phyloP scores from a whole-genome alignment of 1,140 invertebrate species.

The Monomorium pharaonis region DNA sequence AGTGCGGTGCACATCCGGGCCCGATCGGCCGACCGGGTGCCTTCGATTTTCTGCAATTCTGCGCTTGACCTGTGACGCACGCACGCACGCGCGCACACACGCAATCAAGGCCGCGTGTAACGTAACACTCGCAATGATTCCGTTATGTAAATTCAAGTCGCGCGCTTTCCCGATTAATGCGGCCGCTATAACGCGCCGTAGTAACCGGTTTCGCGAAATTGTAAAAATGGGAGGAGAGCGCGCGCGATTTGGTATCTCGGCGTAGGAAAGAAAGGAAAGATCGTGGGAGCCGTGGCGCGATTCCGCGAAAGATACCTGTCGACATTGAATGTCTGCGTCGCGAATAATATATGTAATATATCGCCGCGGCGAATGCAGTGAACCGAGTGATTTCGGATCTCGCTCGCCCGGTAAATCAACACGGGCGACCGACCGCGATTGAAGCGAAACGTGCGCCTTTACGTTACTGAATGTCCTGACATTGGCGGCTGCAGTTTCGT shows the following conservation, averaged over 20 bases:
- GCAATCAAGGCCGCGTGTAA: constrained; percentile 59
- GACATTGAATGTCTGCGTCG: constrained; percentile 20
- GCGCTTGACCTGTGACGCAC: constrained; percentile 69
- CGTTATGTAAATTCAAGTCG: constrained; percentile 52
- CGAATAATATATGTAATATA: background rate
- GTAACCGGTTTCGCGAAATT: background rate
- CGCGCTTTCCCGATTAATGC: constrained; percentile 13
- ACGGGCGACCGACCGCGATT: background rate
- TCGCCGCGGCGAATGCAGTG: no score
- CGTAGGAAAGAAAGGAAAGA: background rate
- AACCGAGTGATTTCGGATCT: background rate
- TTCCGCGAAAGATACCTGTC: background rate
- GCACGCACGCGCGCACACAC: constrained; percentile 17
- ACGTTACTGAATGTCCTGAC: background rate
- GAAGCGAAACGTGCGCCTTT: background rate
- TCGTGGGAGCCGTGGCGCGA: background rate
- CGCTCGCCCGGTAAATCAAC: background rate
- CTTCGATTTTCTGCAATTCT: constrained; percentile 74
- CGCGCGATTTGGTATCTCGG: background rate
- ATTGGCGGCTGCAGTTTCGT: background rate
- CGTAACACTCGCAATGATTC: constrained; percentile 44
- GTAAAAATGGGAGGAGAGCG: background rate
- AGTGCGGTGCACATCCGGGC: constrained; percentile 66
- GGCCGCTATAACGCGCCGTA: no score
- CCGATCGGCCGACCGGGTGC: no score